Base-by-base conservation (phyloP, 2,797 vertebrate species). In the Siniperca scherzeri region DNA sequence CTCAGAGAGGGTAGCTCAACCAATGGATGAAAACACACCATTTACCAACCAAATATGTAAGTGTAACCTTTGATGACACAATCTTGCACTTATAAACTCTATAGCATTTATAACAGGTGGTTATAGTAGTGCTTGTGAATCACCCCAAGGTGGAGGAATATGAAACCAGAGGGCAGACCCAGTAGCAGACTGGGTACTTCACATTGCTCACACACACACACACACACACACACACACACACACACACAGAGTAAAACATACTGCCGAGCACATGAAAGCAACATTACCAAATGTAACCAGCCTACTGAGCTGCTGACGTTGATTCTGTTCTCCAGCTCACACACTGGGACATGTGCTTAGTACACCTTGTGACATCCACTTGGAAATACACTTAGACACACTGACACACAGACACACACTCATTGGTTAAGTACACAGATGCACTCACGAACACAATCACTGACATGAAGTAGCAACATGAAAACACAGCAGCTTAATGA, bases 261-360 rank as follows among this genome's bases (percentile, higher is more conserved):
- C n/a, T 74, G 60, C 48, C 0, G 44, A 72, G 76, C 73, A 76
- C 61, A 78, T 69, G 72, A 83, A 78, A 74, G 73, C 53, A 82
- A 77, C 2, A 30, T 3, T 30, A 30, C 30, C 30, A 30, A 10
- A 53, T 78, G 66, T 84, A 60, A 79, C 64, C 66, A 70, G 42
- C 67, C 70, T 50, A 68, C 77, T 80, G 72, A 70, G 81, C 61
- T 75, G 76, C 88, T 93, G 88, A 91, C 81, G 87, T 87, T 0
- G 44, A 70, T 73, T 19, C 30, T 87, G 77, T 83, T 88, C 80
- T 80, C 76, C 7, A 46, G 78, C 87, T 88, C 89, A 85, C 91
- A 81, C 78, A 79, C 61, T 40, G 17, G n/a, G n/a, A 87, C 90
- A 93, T 70, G 84, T 92, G 92, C 78, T 61, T 13, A 19, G 25